Evolutionary conservation across 2,113 vertebrate species (phyloP).

Genomic region (Hyperopisus bebe): DNA sequence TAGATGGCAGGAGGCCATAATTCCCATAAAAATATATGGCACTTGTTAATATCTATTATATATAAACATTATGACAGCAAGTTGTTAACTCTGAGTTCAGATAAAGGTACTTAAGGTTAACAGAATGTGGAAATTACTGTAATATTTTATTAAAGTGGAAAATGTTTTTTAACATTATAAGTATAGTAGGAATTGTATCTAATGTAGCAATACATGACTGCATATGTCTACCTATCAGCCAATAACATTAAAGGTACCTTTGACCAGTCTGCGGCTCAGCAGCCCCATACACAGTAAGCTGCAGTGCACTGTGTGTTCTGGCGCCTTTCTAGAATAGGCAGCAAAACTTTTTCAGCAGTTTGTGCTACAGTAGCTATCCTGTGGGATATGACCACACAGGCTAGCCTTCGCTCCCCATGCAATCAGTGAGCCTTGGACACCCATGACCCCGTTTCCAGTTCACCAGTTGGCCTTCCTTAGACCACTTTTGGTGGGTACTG

Average conservation of each 20-base stretch:
- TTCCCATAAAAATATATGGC: neutral
- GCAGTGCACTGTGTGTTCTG: no score
- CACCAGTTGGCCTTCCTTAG: no score
- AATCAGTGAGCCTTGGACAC: no score
- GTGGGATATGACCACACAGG: no score
- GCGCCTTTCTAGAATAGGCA: no score
- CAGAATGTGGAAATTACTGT: neutral
- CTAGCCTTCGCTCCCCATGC: no score
- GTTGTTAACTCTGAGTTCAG: neutral
- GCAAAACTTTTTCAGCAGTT: no score
- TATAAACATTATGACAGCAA: slow-evolving; percentile 5
- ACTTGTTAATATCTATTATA: neutral
- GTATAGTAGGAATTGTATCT: neutral
- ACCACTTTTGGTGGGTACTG: no score
- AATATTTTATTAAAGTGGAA: neutral
- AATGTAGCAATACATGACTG: neutral
- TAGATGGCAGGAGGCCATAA: neutral
- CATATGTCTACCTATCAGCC: neutral
- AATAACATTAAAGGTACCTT: neutral
- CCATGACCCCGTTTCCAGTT: neutral
- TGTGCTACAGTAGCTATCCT: no score
- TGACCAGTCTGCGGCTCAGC: neutral
- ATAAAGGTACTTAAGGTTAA: neutral
- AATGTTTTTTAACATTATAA: neutral
- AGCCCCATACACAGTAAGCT: neutral